These are phyloP conservation scores for Carassius gibelio DNA, from an alignment of 2,113 vertebrate species.

Conservation along the genomic window DNA sequence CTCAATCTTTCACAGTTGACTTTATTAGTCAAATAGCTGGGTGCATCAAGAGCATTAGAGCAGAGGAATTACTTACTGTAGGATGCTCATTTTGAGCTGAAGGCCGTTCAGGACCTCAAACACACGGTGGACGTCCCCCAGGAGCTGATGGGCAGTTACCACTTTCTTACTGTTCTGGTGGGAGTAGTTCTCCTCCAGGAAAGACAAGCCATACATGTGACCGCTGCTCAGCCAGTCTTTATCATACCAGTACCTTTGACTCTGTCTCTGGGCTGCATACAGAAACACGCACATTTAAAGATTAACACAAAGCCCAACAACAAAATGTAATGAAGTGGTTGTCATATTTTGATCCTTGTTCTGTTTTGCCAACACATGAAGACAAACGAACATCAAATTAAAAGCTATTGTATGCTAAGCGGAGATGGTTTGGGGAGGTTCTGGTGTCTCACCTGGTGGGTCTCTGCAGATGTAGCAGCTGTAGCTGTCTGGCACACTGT, in stretches of 20 bases:
- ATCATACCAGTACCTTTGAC: constrained; percentile 87
- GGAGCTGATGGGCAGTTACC: constrained; percentile 86
- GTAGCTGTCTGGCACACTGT: constrained; percentile 92
- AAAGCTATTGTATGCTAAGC: background rate
- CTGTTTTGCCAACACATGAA: background rate
- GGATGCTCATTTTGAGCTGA: constrained; percentile 93
- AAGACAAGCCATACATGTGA: constrained; percentile 92
- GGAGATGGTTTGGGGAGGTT: background rate
- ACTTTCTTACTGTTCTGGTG: constrained; percentile 92
- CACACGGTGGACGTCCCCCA: constrained; percentile 87
- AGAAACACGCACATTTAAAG: background rate
- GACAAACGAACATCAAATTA: background rate
- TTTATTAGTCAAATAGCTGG: background rate
- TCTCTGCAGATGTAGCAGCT: constrained; percentile 94
- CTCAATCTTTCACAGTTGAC: background rate
- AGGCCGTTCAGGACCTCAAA: constrained; percentile 88
- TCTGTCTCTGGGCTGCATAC: constrained; percentile 84
- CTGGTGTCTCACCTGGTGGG: constrained; percentile 82
- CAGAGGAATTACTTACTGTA: constrained; percentile 81
- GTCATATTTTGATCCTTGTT: background rate
- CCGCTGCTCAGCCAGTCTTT: constrained; percentile 89
- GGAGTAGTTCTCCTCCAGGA: constrained; percentile 92
- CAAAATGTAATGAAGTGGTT: background rate
- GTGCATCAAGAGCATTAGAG: background rate
- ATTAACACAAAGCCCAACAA: background rate